These are phyloP conservation scores for Pangasius krempfi DNA, from an alignment of 2,797 vertebrate genomes.

Conservation along the genomic window DNA sequence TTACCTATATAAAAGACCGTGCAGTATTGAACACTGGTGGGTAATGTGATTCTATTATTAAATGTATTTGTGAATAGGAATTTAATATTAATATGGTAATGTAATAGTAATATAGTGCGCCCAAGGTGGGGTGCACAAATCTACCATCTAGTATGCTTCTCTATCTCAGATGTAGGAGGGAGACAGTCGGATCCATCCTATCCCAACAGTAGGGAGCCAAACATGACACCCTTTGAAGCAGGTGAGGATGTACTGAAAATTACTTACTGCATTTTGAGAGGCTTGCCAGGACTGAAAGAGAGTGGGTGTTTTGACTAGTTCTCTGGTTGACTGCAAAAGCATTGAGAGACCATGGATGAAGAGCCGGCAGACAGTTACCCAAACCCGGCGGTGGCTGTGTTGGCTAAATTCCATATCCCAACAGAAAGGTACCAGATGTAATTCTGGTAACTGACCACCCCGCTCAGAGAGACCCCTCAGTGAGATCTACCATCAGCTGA, in stretches of 20 bases:
- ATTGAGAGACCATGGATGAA: background rate
- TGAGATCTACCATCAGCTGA: background rate
- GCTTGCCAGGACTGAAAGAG: conserved; percentile 18
- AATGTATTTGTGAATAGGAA: background rate
- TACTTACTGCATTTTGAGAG: conserved; percentile 5
- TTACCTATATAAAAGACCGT: background rate
- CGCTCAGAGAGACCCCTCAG: background rate
- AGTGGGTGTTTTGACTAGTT: conserved; percentile 17
- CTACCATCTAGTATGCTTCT: background rate
- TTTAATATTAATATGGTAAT: background rate
- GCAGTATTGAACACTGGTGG: background rate
- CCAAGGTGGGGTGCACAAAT: background rate
- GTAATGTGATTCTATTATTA: background rate
- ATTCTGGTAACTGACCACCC: background rate
- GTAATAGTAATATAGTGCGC: background rate
- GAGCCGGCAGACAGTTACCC: conserved; percentile 12
- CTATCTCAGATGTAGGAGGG: background rate
- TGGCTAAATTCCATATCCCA: conserved; percentile 13
- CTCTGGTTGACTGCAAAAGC: conserved; percentile 12
- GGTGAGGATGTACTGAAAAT: conserved; percentile 19
- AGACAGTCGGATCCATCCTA: background rate
- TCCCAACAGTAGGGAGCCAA: background rate
- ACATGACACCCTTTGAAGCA: conserved; percentile 16
- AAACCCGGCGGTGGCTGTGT: background rate
- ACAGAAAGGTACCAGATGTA: background rate